These are phyloP conservation scores for Onthophagus sagittarius DNA, from an alignment of 2,888 invertebrate species.

Conservation along the genomic window DNA sequence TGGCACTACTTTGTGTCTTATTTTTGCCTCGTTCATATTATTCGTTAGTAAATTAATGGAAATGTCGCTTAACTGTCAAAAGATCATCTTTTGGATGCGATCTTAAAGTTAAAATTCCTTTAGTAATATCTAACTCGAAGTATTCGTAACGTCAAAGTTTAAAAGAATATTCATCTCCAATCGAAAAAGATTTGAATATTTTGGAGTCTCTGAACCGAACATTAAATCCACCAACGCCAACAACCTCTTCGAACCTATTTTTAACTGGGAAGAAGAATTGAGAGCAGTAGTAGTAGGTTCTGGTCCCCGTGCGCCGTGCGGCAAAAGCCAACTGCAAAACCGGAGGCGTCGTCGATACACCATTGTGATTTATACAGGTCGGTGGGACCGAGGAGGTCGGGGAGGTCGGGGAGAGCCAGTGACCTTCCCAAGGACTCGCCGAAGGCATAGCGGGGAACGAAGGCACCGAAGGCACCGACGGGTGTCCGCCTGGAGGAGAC, in stretches of 20 bases:
- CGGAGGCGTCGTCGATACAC: constrained; percentile 41
- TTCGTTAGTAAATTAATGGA: too few relatives aligned
- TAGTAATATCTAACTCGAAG: too few relatives aligned
- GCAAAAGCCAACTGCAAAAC: constrained; percentile 28
- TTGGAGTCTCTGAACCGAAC: constrained; percentile 8
- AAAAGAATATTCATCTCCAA: not conserved
- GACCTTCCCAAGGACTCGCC: constrained; percentile 47
- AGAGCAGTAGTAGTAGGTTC: constrained; percentile 29
- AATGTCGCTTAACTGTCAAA: too few relatives aligned
- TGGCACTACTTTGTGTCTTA: too few relatives aligned
- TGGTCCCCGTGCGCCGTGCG: constrained; percentile 24
- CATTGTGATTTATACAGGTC: constrained; percentile 40
- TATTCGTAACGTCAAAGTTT: not conserved
- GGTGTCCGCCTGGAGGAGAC: not conserved
- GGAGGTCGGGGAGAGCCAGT: constrained; percentile 44
- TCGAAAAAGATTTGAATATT: not conserved
- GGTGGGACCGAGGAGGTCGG: constrained; percentile 36
- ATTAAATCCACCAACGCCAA: constrained; percentile 22
- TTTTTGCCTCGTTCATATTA: too few relatives aligned
- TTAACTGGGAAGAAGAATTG: constrained; percentile 6
- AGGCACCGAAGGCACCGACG: too few relatives aligned
- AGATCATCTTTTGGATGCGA: too few relatives aligned
- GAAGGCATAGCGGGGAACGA: constrained; percentile 26
- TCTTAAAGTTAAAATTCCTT: too few relatives aligned
- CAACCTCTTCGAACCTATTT: constrained; percentile 13